Evolutionary conservation across 2,113 vertebrate species (phyloP).

Genomic region (Campylomormyrus tamandua): DNA sequence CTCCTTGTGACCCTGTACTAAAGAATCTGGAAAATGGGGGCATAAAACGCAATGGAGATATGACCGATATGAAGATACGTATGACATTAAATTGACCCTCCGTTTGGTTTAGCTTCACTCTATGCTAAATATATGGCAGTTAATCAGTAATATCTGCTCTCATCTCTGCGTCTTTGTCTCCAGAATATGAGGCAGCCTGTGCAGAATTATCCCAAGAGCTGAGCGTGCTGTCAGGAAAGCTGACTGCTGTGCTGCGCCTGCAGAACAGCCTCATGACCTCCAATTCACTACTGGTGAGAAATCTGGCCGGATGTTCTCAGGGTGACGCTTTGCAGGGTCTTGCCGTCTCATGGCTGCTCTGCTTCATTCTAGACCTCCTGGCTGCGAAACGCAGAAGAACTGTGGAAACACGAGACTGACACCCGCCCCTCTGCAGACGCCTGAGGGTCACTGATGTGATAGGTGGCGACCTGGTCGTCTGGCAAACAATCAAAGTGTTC

Average conservation of each 20-base stretch:
- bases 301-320: not conserved
- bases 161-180: not conserved
- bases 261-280: constrained; percentile 17
- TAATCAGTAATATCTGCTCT: not conserved
- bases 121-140: not conserved
- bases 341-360: not conserved
- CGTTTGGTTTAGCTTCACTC: not conserved
- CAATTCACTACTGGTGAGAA: constrained; percentile 20
- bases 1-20: not conserved
- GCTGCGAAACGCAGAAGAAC: constrained; percentile 13
- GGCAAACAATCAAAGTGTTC: not conserved
- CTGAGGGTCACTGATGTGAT: not conserved
- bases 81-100: not conserved
- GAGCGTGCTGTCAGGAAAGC: not conserved
- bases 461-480: not conserved
- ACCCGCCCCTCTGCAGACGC: not conserved
- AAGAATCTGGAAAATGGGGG: not conserved
- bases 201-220: not conserved
- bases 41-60: not conserved
- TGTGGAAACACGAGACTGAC: constrained; percentile 12
- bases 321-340: no score
- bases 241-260: not conserved
- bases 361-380: constrained; percentile 4
- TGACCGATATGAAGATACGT: not conserved
- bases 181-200: constrained; percentile 13